Conservation (phyloP, 30 jellyfish, hydroid and myxozoan species). For the Mastigias papua region DNA sequence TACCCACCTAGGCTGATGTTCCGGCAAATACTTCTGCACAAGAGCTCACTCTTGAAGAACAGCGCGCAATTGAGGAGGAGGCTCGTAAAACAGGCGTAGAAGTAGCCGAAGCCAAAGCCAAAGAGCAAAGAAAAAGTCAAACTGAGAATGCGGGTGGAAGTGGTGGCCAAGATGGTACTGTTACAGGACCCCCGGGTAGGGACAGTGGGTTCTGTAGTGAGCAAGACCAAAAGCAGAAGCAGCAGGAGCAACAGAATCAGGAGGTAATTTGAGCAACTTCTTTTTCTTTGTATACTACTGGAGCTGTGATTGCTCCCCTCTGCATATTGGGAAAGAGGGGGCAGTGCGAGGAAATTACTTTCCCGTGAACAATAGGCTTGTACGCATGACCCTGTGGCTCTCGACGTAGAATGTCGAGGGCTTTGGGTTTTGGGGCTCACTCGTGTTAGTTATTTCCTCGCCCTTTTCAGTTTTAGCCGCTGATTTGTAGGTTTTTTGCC, state of each 20-base stretch:
- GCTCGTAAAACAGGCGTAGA: conserved; percentile 71
- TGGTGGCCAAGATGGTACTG: conserved; percentile 48
- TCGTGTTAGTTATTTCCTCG: too few relatives aligned
- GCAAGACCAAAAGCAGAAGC: conserved; percentile 77
- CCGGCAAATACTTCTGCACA: conserved; percentile 44
- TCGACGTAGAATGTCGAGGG: too few relatives aligned
- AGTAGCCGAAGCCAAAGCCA: conserved; percentile 75
- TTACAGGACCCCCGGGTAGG: conserved; percentile 75
- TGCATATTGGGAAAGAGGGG: too few relatives aligned
- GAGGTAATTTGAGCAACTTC: conserved; percentile 11
- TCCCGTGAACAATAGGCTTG: too few relatives aligned
- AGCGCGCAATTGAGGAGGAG: conserved; percentile 80
- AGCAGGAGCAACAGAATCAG: conserved; percentile 63
- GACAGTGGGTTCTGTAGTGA: conserved; percentile 91
- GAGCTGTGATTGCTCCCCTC: too few relatives aligned
- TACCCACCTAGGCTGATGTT: conserved; percentile 15
- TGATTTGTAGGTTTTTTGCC: too few relatives aligned
- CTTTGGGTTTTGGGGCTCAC: too few relatives aligned
- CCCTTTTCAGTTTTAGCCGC: too few relatives aligned
- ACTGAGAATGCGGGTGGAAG: conserved; percentile 36
- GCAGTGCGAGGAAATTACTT: too few relatives aligned
- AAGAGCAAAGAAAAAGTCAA: conserved; percentile 48
- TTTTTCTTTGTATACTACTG: too few relatives aligned
- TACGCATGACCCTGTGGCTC: too few relatives aligned
- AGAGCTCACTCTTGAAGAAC: conserved; percentile 84